Percentiles rank a stretch among this genome's conserved stretches.
Conservation (phyloP, 2,797 vertebrate genomes). For the Chelmon rostratus region DNA sequence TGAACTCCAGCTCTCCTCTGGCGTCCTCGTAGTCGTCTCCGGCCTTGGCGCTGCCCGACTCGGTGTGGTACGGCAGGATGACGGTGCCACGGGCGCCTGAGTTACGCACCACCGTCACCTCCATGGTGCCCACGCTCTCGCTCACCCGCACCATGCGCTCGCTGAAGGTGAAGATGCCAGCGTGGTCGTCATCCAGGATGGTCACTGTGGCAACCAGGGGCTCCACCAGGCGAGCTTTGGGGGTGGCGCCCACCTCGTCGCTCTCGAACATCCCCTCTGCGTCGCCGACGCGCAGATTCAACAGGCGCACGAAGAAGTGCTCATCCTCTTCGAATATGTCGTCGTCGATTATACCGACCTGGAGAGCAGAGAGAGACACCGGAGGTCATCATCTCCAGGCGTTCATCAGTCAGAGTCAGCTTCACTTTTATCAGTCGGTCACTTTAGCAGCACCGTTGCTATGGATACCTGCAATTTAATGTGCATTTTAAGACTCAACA, state of each 20-base stretch:
- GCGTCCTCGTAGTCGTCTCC: constrained; percentile 92
- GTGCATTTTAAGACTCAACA: no score
- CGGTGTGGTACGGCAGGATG: constrained; percentile 90
- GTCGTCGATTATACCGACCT: constrained; percentile 95
- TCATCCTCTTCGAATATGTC: constrained; percentile 97
- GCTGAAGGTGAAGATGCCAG: constrained; percentile 95
- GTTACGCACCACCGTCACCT: constrained; percentile 92
- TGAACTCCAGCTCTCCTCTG: constrained; percentile 93
- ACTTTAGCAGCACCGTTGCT: no score
- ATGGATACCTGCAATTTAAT: no score
- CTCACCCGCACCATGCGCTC: constrained; percentile 90
- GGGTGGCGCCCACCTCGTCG: constrained; percentile 84
- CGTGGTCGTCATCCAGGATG: constrained; percentile 97
- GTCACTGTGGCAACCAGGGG: constrained; percentile 93
- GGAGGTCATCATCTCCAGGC: no score
- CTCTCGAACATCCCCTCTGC: constrained; percentile 95
- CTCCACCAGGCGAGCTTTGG: constrained; percentile 89
- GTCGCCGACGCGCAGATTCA: constrained; percentile 93
- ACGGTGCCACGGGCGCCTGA: constrained; percentile 94
- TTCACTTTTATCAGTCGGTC: no score
- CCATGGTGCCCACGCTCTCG: constrained; percentile 94
- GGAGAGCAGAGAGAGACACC: neutral
- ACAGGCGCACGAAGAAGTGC: constrained; percentile 92
- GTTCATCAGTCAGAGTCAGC: no score
- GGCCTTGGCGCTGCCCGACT: constrained; percentile 88